Evolutionary conservation across 2,797 vertebrate genomes (phyloP), one percentile per base, ranked within the genome.

Genomic region (Phrynocephalus forsythii): DNA sequence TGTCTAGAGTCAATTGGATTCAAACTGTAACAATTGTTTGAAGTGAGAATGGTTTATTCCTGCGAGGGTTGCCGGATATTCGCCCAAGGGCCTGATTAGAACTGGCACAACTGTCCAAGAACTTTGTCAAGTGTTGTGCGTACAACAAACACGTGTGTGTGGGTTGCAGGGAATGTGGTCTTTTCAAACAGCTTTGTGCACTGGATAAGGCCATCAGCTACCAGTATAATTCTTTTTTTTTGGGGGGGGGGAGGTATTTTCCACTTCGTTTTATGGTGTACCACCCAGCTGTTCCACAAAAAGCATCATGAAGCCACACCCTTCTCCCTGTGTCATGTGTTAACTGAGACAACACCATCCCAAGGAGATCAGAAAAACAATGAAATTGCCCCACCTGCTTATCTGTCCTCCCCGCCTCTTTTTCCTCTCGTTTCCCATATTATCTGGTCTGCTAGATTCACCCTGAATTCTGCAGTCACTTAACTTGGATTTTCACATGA

Each of bases 1-100:
- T 97, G 97, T 98, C 96, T 97, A 89, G 96, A 98, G 97, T 98
- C 97, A 97, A 96, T 97, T 97, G 97, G 97, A 97, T 97, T 97
- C 96, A 97, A 97, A 97, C 96, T 96, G 96, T 96, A 96, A 95
- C 95, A 96, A 96, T 97, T 97, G 97, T 97, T 97, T 97, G 96
- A 97, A 97, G 97, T 97, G 94, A 97, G 95, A 96, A 96, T 96
- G 96, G 97, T 96, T 96, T 96, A 96, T 96, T 97, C 97, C 96
- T 96, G 87, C 72, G 97, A 96, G 97, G 91, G 85, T 92, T 93
- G 91, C 89, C 60, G 91, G 93, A 91, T 96, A 94, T 96, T 96
- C 94, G 96, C 96, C 93, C 92, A 83, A 91, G 95, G 92, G 93
- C 93, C 94, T 94, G 92, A 95, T 96, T 94, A 95, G 95, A 92